Evolutionary conservation across 2,888 invertebrate genomes (phyloP), one percentile per base, ranked within the genome.

Genomic region (Erebia palarica): DNA sequence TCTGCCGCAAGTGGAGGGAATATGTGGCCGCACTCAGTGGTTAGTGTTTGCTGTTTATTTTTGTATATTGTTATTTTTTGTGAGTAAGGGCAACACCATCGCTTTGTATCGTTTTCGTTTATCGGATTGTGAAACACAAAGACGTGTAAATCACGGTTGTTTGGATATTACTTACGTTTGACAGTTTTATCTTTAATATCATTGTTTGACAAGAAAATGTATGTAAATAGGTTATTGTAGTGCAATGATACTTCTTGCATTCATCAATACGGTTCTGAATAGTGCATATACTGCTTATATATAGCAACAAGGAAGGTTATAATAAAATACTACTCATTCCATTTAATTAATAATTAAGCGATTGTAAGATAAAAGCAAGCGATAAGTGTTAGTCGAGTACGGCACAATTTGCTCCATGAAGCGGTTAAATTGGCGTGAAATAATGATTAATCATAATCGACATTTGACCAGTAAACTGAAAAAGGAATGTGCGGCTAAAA

Each of bases 21-120:
- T 93, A 92, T 85, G 86, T 88, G 78, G 86, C 92, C 70, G 92
- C 92, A 77, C 87, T 93, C 85, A 92, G 92, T 84, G 92, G 92
- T 93, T 81, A 84, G 92, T 91, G 78, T 75, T 78, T 80, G 71
- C 42, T 11, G 42, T 60, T 60, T 60, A 60, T 60, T 60, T 16
- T 42, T 16, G 60, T 44, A 53, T 53, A 36, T 59, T 59, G 14
- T 42, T 72, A 68, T 73, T 53, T 75, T 76, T 74, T 72, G 65
- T 78, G 78, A 73, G 44, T 61, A 70, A 73, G 73, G 73, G 69
- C 75, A 75, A 78, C 74, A 76, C 76, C 75, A 72, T 65, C 66
- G 65, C 69, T 66, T 53, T 60, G 67, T 51, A 60, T 71, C 11
- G 4, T 18, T 57, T 8, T 57, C 21, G 53, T 55, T n/a, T 16